These are phyloP conservation scores for Aurelia aurita complex sp. Pacific DNA, from an alignment of 30 jellyfish, hydroid and myxozoan genomes.

Conservation along the genomic window DNA sequence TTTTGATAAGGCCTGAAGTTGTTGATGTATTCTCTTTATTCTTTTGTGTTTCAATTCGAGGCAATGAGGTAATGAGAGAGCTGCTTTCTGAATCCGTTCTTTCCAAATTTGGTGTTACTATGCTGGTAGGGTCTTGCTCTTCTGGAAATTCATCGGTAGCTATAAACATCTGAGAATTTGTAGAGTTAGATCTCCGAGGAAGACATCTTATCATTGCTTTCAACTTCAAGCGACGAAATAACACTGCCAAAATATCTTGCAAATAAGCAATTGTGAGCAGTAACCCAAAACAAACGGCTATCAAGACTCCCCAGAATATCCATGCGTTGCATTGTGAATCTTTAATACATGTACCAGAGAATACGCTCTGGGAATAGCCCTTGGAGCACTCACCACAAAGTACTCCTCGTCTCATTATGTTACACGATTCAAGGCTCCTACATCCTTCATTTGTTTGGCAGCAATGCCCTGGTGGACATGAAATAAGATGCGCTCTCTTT, in stretches of 20 bases:
- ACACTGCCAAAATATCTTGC: not conserved
- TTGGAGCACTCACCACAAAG: not conserved
- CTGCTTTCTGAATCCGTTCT: too few species aligned
- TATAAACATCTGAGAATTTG: too few species aligned
- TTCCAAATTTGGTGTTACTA: too few species aligned
- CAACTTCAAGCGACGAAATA: not conserved
- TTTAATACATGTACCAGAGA: not conserved
- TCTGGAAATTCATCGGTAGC: too few species aligned
- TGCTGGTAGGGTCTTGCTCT: too few species aligned
- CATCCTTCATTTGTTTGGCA: not conserved
- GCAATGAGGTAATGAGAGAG: too few species aligned
- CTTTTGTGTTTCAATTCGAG: too few species aligned
- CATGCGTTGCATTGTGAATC: not conserved
- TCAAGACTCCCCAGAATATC: not conserved
- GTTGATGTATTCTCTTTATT: not conserved
- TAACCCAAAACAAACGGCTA: not conserved
- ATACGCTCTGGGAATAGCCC: not conserved
- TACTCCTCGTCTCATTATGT: not conserved
- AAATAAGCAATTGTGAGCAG: not conserved
- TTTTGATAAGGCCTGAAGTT: slow-evolving; percentile 27
- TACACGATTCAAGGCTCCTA: not conserved
- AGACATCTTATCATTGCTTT: not conserved
- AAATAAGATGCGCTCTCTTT: not conserved
- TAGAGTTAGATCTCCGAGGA: too few species aligned
- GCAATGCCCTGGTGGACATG: slow-evolving; percentile 32